phyloP scores from a whole-genome alignment of 2,797 vertebrate genomes.

The Sebastes hubbsi region DNA sequence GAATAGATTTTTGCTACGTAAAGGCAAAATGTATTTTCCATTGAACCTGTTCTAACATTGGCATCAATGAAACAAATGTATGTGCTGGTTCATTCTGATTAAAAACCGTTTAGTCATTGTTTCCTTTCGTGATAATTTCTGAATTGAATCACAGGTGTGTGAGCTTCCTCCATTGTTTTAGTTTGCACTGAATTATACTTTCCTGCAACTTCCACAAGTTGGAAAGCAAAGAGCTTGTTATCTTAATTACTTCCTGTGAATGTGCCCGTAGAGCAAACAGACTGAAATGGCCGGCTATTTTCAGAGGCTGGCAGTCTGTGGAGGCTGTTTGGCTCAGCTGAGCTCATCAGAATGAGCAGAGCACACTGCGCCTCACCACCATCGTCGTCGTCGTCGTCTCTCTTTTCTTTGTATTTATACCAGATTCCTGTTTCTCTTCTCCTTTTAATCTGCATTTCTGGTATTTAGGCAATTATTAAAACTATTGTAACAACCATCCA shows the following conservation, averaged over 20 bases:
- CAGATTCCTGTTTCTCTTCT: constrained; percentile 19
- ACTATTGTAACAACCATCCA: not conserved
- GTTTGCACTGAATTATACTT: constrained; percentile 44
- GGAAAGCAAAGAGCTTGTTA: constrained; percentile 69
- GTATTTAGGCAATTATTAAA: constrained; percentile 25
- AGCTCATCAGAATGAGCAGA: constrained; percentile 66
- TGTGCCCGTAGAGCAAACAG: constrained; percentile 62
- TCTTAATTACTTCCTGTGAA: constrained; percentile 77
- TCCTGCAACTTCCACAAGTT: constrained; percentile 52
- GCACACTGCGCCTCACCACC: constrained; percentile 24
- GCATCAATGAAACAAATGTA: constrained; percentile 6
- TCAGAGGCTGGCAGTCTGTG: constrained; percentile 58
- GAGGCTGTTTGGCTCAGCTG: constrained; percentile 68
- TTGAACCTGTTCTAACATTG: not conserved
- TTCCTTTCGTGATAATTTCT: not conserved
- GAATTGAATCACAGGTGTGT: constrained; percentile 36
- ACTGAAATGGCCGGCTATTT: constrained; percentile 69
- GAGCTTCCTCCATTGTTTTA: constrained; percentile 42
- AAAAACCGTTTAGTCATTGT: constrained; percentile 46
- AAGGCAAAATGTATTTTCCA: not conserved
- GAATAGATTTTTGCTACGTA: not conserved
- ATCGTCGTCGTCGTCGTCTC: not conserved
- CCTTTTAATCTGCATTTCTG: constrained; percentile 23
- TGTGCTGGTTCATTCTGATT: constrained; percentile 5
- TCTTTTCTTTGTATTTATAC: constrained; percentile 35